phyloP scores from a whole-genome alignment of 2,113 vertebrate genomes.

The Oreochromis aureus region DNA sequence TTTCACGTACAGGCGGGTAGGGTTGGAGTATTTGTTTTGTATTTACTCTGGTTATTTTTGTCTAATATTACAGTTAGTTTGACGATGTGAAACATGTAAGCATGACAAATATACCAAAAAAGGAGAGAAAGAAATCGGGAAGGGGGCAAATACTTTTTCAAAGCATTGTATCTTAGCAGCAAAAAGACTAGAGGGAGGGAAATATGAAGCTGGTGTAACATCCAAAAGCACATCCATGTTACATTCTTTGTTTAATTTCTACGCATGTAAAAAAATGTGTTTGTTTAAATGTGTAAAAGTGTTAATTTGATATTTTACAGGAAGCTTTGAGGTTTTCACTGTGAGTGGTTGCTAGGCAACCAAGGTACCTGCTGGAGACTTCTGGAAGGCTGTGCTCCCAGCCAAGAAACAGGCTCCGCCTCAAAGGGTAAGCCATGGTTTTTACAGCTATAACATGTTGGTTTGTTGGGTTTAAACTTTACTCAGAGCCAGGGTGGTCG shows the following conservation, averaged over 20 bases:
- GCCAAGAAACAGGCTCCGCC: not conserved
- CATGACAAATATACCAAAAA: not conserved
- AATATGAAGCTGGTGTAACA: not conserved
- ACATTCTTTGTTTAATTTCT: not conserved
- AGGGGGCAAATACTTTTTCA: not conserved
- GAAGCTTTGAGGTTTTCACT: not conserved
- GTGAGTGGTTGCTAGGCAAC: not conserved
- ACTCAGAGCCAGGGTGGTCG: not conserved
- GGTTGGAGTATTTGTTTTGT: not conserved
- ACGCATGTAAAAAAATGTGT: rapidly evolving
- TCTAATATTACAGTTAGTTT: not conserved
- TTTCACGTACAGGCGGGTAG: not conserved
- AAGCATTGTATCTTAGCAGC: not conserved
- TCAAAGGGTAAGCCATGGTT: not conserved
- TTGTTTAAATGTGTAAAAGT: not conserved
- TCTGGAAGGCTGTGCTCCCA: not conserved
- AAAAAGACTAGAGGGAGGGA: not conserved
- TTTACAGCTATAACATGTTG: not conserved
- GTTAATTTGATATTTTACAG: not conserved
- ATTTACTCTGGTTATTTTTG: not conserved
- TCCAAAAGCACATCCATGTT: not conserved
- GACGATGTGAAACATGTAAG: not conserved
- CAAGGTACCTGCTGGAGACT: not conserved
- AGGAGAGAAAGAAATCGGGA: not conserved
- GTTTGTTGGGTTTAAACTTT: not conserved